Evolutionary conservation across 2,888 invertebrate species (phyloP), one percentile per base, ranked within the genome.

Genomic region (Xylota sylvarum): DNA sequence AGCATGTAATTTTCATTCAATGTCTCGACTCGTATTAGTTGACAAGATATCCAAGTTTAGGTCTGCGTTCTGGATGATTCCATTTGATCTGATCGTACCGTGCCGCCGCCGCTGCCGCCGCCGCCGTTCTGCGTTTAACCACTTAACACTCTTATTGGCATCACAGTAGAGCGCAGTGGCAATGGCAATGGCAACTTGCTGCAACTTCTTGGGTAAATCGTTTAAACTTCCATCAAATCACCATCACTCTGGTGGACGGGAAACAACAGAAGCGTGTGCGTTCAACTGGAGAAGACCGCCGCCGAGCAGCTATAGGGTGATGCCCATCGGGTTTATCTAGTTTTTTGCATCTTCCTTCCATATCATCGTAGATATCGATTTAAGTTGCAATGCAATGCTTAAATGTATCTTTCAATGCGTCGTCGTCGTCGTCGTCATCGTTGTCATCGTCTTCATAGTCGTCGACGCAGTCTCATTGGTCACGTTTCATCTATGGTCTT

Each of bases 281-380:
- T 74, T 79, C 67, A 69, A 70, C 55, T 79, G 62, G 37, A 74
- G 55, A 55, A 65, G 50, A 65, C 48, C 58, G 60, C 78, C 73
- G 50, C 55, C 67, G 43, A 23, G 27, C 70, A 69, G 79, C 64
- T 56, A 58, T 74, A 40, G 62, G 55, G 62, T 67, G 84, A 79
- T 79, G 69, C 62, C 79, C 67, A 84, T 84, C 84, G 73, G 19
- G 79, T 79, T 78, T 78, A 58, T 79, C 67, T 84, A 74, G 74
- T 84, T 84, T 73, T 62, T 48, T 48, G 32, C 62, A 27, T 23
- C 37, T 65, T 60, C 50, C 55, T 43, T 37, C 65, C 67, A 52
- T 67, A 78, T 78, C 64, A 69, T 62, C 60, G 27, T 67, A 52
- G 72, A 74, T 84, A 84, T 79, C 84, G 73, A 79, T 84, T 79